These are phyloP conservation scores for Matsumyia berberina DNA, from an alignment of 2,888 invertebrate species.

Conservation along the genomic window DNA sequence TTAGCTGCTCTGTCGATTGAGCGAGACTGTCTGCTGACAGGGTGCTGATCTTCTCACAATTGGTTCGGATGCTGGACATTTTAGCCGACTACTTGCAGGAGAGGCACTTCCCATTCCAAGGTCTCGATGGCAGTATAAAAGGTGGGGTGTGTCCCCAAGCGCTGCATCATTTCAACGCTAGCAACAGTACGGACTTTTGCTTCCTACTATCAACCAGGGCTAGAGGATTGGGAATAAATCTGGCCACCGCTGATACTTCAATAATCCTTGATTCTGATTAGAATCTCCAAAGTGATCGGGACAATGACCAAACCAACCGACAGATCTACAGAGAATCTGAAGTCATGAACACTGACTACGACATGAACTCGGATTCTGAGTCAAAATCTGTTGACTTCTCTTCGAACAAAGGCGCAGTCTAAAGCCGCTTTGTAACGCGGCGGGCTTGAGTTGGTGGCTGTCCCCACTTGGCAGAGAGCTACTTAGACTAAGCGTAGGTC, in stretches of 20 bases:
- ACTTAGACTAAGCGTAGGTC: too few species aligned
- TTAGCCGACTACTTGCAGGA: slow-evolving; percentile 97
- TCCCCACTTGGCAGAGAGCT: too few species aligned
- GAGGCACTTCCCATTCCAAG: slow-evolving; percentile 97
- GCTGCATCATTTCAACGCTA: slow-evolving; percentile 99
- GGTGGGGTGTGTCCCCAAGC: slow-evolving; percentile 98
- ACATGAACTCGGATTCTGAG: too few species aligned
- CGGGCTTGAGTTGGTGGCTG: too few species aligned
- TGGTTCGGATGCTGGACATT: slow-evolving; percentile 99
- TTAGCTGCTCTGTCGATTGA: slow-evolving; percentile 95
- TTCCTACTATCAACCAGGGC: slow-evolving; percentile 98
- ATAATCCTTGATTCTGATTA: slow-evolving; percentile 99
- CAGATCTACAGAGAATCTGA: too few species aligned
- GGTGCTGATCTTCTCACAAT: slow-evolving; percentile 99
- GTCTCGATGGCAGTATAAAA: slow-evolving; percentile 99
- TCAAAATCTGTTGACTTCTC: too few species aligned
- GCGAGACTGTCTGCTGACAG: slow-evolving; percentile 98
- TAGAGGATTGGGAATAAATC: slow-evolving; percentile 98
- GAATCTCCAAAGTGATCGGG: slow-evolving; percentile 99
- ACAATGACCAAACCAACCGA: too few species aligned
- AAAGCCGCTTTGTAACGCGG: too few species aligned
- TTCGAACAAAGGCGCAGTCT: too few species aligned
- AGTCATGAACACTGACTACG: too few species aligned
- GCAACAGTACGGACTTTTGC: slow-evolving; percentile 98
- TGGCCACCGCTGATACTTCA: slow-evolving; percentile 99